Evolutionary conservation across 1,140 invertebrate species (phyloP).

Genomic region (Campoletis sonorensis): DNA sequence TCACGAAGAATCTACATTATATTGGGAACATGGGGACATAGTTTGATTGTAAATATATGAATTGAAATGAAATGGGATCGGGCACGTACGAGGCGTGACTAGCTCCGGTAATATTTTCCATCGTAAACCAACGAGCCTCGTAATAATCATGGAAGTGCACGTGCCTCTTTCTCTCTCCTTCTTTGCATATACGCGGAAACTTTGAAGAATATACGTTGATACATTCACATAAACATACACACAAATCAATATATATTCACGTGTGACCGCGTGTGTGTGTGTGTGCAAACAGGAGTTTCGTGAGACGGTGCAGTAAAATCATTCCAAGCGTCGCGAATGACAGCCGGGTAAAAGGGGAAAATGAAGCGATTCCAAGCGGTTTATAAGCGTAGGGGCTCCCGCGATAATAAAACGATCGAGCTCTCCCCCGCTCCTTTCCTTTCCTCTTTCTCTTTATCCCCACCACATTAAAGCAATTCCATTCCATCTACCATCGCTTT

Average conservation of each 20-base stretch:
- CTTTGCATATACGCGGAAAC: background rate
- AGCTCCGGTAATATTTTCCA: slow-evolving; percentile 13
- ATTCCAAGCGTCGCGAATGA: slow-evolving; percentile 56
- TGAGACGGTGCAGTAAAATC: slow-evolving; percentile 50
- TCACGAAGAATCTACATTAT: background rate
- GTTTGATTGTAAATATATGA: slow-evolving; percentile 28
- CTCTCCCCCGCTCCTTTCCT: slow-evolving; percentile 52
- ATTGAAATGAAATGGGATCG: slow-evolving; percentile 32
- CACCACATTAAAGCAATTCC: slow-evolving; percentile 15
- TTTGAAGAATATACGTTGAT: background rate
- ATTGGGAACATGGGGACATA: background rate
- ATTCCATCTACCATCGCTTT: slow-evolving; percentile 18
- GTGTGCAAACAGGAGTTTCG: slow-evolving; percentile 38
- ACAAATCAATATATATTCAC: background rate
- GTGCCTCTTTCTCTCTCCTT: background rate
- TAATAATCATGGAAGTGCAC: slow-evolving; percentile 35
- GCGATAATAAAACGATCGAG: slow-evolving; percentile 65
- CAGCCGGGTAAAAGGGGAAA: slow-evolving; percentile 62
- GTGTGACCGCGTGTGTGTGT: no score
- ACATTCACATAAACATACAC: background rate
- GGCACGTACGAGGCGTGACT: slow-evolving; percentile 23
- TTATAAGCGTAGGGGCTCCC: slow-evolving; percentile 58
- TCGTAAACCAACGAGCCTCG: slow-evolving; percentile 41
- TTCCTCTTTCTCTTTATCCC: slow-evolving; percentile 52
- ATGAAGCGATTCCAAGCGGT: slow-evolving; percentile 68